Evolutionary conservation across 2,888 invertebrate species (phyloP).

Genomic region (Ephialtes manifestator): DNA sequence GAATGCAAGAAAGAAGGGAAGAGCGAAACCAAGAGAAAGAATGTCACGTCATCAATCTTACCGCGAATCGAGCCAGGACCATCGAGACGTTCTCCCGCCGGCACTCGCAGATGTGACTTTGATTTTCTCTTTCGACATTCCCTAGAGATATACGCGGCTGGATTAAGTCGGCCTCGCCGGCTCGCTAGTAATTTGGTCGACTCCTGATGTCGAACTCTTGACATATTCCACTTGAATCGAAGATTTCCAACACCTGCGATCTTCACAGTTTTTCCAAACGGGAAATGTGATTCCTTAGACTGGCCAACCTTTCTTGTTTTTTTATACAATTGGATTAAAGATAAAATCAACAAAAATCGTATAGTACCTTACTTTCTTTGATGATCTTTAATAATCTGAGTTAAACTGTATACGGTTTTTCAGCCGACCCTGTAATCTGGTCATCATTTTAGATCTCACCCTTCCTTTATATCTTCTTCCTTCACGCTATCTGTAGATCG

Average conservation of each 20-base stretch:
- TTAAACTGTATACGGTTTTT: background rate
- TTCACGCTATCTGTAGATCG: background rate
- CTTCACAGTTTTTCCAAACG: constrained; percentile 18
- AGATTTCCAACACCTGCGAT: constrained; percentile 76
- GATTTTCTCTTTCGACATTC: constrained; percentile 82
- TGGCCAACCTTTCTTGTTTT: background rate
- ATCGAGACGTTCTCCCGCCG: constrained; percentile 78
- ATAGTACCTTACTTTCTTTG: background rate
- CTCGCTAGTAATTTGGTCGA: constrained; percentile 81
- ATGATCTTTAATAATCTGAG: background rate
- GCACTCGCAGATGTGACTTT: constrained; percentile 86
- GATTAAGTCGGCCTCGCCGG: constrained; percentile 80
- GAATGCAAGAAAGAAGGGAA: constrained; percentile 64
- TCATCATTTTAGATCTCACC: background rate
- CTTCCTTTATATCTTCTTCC: background rate
- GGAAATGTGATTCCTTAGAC: background rate
- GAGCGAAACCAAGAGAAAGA: constrained; percentile 64
- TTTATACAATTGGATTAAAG: background rate
- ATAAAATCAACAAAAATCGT: background rate
- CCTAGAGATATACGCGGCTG: constrained; percentile 81
- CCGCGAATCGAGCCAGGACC: constrained; percentile 77
- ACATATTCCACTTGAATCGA: constrained; percentile 72
- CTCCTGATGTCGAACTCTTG: constrained; percentile 64
- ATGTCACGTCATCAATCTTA: constrained; percentile 84
- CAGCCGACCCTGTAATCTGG: background rate